phyloP scores from a whole-genome alignment of 2,113 vertebrate species.

The Nematolebias whitei region DNA sequence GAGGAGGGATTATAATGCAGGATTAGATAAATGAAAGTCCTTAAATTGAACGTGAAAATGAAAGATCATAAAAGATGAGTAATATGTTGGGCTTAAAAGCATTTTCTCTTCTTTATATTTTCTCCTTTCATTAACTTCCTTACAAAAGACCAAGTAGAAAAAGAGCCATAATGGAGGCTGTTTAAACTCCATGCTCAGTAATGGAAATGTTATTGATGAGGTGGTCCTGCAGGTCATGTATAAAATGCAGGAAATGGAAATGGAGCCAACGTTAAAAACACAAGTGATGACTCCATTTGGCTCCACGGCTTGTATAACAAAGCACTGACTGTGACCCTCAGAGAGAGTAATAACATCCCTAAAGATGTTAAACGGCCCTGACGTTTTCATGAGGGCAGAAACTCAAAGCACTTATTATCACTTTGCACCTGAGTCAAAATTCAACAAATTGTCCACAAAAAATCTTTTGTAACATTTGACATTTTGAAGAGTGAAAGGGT shows the following conservation, averaged over 20 bases:
- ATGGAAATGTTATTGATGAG: conserved; percentile 19
- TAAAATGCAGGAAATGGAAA: background rate
- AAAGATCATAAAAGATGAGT: conserved; percentile 7
- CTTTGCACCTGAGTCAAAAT: background rate
- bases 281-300: background rate
- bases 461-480: background rate
- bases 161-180: background rate
- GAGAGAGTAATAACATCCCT: conserved; percentile 4
- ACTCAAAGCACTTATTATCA: background rate
- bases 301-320: background rate
- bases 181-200: background rate
- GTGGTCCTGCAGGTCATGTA: conserved; percentile 1
- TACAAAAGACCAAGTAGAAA: conserved; percentile 6
- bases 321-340: background rate
- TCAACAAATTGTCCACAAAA: background rate
- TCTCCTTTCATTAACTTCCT: background rate
- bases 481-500: too few species aligned
- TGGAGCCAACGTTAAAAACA: background rate
- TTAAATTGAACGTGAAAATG: background rate
- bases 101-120: conserved; percentile 2
- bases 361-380: too few species aligned
- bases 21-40: conserved; percentile 11
- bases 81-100: conserved; percentile 7
- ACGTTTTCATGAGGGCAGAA: background rate
- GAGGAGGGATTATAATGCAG: background rate